Percentiles rank a stretch among this genome's conserved stretches.
Conservation (phyloP, 2,888 invertebrate species). For the Apodemia hepburni region DNA sequence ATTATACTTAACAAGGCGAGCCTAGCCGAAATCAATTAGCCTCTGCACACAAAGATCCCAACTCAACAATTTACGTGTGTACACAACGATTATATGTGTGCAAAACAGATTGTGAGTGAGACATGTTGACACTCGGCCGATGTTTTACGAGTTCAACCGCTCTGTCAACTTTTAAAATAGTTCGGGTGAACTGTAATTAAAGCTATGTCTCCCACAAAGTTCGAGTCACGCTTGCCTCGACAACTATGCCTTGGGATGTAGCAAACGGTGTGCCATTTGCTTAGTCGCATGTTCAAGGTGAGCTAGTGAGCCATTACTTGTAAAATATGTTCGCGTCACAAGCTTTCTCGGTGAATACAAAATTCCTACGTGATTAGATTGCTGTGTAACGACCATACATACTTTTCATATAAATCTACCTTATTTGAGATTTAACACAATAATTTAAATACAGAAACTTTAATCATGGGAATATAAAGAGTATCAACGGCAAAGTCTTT, state of each 20-base stretch:
- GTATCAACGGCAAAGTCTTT: too few relatives aligned
- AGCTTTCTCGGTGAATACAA: neutral
- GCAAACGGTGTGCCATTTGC: neutral
- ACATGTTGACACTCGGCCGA: conserved; percentile 24
- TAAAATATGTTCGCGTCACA: neutral
- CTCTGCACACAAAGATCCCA: conserved; percentile 45
- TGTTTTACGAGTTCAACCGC: conserved; percentile 14
- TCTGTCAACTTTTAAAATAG: conserved; percentile 11
- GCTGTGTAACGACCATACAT: neutral
- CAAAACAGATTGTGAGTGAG: conserved; percentile 37
- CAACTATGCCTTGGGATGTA: neutral
- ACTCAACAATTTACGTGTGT: conserved; percentile 52
- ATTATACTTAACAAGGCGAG: conserved; percentile 41
- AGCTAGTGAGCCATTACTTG: neutral
- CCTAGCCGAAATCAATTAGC: conserved; percentile 64
- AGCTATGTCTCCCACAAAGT: neutral
- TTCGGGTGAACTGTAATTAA: conserved; percentile 5
- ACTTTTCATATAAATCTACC: too few relatives aligned
- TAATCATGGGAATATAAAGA: too few relatives aligned
- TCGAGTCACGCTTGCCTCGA: neutral
- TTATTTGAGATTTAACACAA: too few relatives aligned
- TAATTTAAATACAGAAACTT: too few relatives aligned
- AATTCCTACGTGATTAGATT: neutral
- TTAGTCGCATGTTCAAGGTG: neutral
- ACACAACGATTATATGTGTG: conserved; percentile 44